Base-by-base conservation (phyloP, 2,888 invertebrate species). In the Luffia ferchaultella region DNA sequence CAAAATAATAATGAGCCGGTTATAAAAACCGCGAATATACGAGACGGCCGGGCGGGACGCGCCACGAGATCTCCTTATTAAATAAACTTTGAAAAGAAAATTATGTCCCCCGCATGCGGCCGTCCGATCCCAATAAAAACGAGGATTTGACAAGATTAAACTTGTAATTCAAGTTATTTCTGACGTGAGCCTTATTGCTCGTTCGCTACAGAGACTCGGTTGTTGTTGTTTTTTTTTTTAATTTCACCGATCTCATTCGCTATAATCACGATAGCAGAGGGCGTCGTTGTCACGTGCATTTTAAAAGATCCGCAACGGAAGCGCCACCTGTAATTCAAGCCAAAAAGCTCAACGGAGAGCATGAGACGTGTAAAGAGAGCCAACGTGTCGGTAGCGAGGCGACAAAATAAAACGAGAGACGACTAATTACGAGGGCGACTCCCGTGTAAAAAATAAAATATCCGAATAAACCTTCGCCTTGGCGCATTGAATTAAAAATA, bases 121-220 rank as follows among this genome's bases (percentile, higher is more conserved):
- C 67, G 65, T 57, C 65, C 64, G 70, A 67, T 68, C 68, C 69
- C 73, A 73, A 83, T 83, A 83, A 83, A 83, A 77, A 74, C 68
- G 65, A 68, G 80, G 80, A 83, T 83, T 78, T 74, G 80, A 78
- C 78, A 76, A 77, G 82, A 83, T 83, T 83, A 78, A 80, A 80
- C 80, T 78, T 80, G 78, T 82, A 79, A 78, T 73, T 76, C 77
- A 77, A 76, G 76, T 76, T 77, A 76, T 75, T 72, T 73, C 64
- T 76, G 80, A 79, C 80, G 63, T 72, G 70, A 73, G 64, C 73
- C 75, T 79, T 79, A 79, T 80, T 82, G 79, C 72, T 68, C 74
- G 71, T 77, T 77, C 68, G 78, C 70, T 76, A 71, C 73, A 72
- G 71, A 30, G n/a, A n/a, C 65, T 59, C 41, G 50, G 53, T 52